A percentile compares a stretch with the other conserved stretches of the same genome.
phyloP scores from a whole-genome alignment of 92 coral and sea anemone genomes.

The Parazoanthus atlanticus region DNA sequence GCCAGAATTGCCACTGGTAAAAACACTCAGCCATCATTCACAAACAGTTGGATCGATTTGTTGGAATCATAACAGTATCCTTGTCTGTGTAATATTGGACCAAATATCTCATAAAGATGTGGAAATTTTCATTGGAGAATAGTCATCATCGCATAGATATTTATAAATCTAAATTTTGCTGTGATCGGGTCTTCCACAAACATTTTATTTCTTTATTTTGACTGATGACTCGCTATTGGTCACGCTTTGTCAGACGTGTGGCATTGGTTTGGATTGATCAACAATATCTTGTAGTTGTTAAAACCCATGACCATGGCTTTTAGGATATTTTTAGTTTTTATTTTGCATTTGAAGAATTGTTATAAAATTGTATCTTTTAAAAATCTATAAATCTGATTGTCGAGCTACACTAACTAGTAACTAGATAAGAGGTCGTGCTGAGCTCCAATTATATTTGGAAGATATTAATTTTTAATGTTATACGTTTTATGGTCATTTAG shows the following conservation, averaged over 20 bases:
- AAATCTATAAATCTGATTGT: neutral
- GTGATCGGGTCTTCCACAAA: neutral
- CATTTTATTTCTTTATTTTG: neutral
- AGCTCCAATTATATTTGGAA: neutral
- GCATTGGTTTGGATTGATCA: neutral
- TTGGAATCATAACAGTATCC: slow-evolving; percentile 98
- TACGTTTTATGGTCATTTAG: neutral
- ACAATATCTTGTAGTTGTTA: neutral
- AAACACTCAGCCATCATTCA: slow-evolving; percentile 77
- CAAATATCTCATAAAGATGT: neutral
- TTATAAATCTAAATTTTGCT: neutral
- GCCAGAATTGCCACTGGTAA: slow-evolving; percentile 74
- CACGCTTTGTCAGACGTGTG: neutral
- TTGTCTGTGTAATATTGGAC: slow-evolving; percentile 38
- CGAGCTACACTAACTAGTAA: neutral
- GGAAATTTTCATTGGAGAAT: neutral
- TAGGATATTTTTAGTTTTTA: neutral
- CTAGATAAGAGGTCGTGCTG: neutral
- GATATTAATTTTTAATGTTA: slow-evolving; percentile 24
- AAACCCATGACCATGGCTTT: neutral
- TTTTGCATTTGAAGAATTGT: slow-evolving; percentile 2
- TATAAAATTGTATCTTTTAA: slow-evolving; percentile 4
- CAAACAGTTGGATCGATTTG: slow-evolving; percentile 85
- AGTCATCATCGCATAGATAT: neutral
- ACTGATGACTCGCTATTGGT: neutral